Evolutionary conservation across 2,113 vertebrate genomes (phyloP), one percentile per base, ranked within the genome.

Genomic region (Chaetura pelagica): DNA sequence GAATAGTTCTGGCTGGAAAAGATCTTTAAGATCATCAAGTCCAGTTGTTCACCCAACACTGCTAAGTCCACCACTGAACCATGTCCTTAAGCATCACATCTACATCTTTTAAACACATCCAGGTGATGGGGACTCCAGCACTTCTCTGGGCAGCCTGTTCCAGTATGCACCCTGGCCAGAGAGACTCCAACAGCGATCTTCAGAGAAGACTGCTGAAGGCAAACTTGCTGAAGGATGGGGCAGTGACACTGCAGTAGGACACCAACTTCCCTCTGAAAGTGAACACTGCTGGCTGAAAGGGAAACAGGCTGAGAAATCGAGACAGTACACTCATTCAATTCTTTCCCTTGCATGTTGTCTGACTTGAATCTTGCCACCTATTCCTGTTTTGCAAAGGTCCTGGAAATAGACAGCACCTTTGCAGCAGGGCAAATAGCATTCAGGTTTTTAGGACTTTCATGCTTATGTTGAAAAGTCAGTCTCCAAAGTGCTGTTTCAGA

Each of bases 401-500:
- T 87, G 71, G 55, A 66, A 64, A 84, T 15, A 75, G 57, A 38
- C 5, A 80, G 84, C 74, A 91, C 63, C 84, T 75, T 58, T 83
- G 62, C 29, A 82, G 44, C 32, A 89, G 35, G 69, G 84, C 46
- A 84, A 91, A 79, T 51, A 89, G 21, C 0, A 0, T 71, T 86
- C 38, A 74, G 44, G 76, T 21, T 94, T 92, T 92, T 76, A 94
- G 79, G 55, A 85, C 61, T 96, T 93, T 92, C 87, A 89, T 62
- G 77, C 38, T 89, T 84, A 72, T 32, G 27, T 73, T 62, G 81
- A 76, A 93, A 94, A 94, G 71, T 80, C 62, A 82, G 62, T 76
- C 67, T 89, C 69, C 29, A 84, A 92, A 96, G 87, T 84, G 89
- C 77, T 87, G 63, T 76, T 95, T 93, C 64, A 89, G 87, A 85